Conservation (phyloP, 1,140 invertebrate genomes). For the Diachasma alloeum region DNA sequence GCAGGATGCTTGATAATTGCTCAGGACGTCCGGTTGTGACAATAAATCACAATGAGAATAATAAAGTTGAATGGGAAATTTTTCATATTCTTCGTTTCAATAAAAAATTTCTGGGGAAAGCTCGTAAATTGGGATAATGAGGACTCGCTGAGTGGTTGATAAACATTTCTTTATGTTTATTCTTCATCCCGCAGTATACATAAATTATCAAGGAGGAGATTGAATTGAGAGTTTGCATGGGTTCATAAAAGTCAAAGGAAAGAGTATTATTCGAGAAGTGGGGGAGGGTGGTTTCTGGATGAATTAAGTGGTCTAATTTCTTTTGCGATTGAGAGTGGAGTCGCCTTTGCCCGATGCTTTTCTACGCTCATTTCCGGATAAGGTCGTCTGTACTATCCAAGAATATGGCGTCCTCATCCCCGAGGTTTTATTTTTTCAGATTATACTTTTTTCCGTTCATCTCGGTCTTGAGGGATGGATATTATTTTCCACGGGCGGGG, state of each 20-base stretch:
- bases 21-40: neutral
- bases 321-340: neutral
- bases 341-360: neutral
- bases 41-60: conserved; percentile 1
- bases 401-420: conserved; percentile 15
- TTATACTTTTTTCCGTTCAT: conserved; percentile 24
- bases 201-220: conserved; percentile 6
- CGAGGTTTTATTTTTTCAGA: neutral
- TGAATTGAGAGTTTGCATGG: neutral
- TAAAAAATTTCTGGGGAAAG: neutral
- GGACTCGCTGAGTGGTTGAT: neutral
- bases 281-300: neutral
- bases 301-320: conserved; percentile 10
- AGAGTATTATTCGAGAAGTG: neutral
- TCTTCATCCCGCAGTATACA: neutral
- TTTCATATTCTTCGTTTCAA: neutral
- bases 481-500: conserved; percentile 52
- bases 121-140: neutral
- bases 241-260: neutral
- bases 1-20: conserved; percentile 2
- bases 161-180: conserved; percentile 1
- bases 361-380: neutral
- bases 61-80: neutral
- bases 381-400: neutral
- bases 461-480: conserved; percentile 49